Base-by-base conservation (phyloP, 1,140 invertebrate species). In the Heliconius eleuchia region DNA sequence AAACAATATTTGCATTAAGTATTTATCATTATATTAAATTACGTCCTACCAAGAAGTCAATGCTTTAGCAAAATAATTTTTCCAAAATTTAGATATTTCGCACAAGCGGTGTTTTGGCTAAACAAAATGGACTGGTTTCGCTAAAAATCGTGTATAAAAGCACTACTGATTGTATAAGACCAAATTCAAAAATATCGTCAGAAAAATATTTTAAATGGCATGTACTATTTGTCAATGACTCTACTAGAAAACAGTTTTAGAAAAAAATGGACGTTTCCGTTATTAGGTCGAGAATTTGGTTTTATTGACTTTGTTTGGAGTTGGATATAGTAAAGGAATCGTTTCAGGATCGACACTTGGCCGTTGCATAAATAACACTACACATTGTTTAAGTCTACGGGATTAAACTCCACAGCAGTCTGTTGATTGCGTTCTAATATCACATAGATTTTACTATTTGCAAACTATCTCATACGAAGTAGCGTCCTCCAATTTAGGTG, bases 201-300 rank as follows among this genome's bases (percentile, higher is more conserved):
- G 89, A 94, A 93, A 94, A 92, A 94, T 93, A 92, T 88, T 93
- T 92, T 87, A 91, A 91, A 92, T 91, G 91, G 91, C 90, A 86
- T 89, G 86, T 89, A 86, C 84, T 90, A 88, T 88, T 87, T 85
- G 85, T 86, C 85, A 89, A 88, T 91, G 90, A 92, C 89, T 89
- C 90, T 92, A 92, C 90, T 94, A 92, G 89, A 93, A 92, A 91
- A 91, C 85, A 87, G 86, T 88, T 91, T 90, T 90, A 91, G 89
- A 94, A 91, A 92, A 93, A 94, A 94, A 93, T 94, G 92, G 92
- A 94, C 92, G 92, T 94, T 91, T 94, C 81, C 86, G 90, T 93
- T 92, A 86, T 92, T 93, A 94, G 92, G 92, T 94, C 92, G 92
- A 93, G 86, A 90, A 86, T 84, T 90, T 87, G 88, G 87, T 88